A percentile compares a stretch with the other conserved stretches of the same genome.
These are phyloP conservation scores for Trididemnum miniatum DNA, from an alignment of 23 tunicate genomes.

Conservation along the genomic window DNA sequence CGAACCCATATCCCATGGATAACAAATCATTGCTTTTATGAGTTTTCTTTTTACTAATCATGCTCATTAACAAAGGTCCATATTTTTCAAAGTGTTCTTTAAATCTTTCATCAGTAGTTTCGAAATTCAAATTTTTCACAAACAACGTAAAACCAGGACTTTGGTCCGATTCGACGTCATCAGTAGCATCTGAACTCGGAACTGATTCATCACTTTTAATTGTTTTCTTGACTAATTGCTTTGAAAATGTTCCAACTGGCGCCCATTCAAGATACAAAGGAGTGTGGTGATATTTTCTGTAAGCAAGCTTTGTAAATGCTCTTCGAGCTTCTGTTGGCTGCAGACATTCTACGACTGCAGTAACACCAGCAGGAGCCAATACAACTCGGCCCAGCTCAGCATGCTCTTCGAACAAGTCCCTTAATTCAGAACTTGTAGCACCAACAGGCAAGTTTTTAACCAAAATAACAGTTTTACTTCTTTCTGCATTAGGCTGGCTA, in stretches of 20 bases:
- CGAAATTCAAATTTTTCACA: conserved; percentile 96
- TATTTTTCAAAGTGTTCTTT: conserved; percentile 54
- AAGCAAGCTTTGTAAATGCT: conserved; percentile 87
- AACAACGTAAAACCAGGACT: conserved; percentile 48
- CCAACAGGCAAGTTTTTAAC: conserved; percentile 90
- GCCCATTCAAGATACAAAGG: conserved; percentile 99
- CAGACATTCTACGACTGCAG: conserved; percentile 86
- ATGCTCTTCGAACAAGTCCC: conserved; percentile 68
- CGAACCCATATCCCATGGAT: conserved; percentile 99
- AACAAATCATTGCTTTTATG: conserved; percentile 44
- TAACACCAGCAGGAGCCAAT: conserved; percentile 86
- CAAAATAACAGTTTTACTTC: conserved; percentile 85
- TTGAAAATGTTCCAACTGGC: conserved; percentile 56
- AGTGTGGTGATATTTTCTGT: conserved; percentile 74
- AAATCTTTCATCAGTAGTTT: conserved; percentile 73
- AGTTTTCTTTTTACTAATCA: conserved; percentile 73
- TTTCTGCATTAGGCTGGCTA: conserved; percentile 69
- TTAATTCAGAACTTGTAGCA: conserved; percentile 69
- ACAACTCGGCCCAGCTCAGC: conserved; percentile 82
- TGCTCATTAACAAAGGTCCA: conserved; percentile 50
- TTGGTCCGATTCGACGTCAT: neutral
- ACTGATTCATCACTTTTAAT: neutral
- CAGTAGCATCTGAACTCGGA: neutral
- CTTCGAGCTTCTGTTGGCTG: conserved; percentile 67
- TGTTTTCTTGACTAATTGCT: neutral